phyloP scores from a whole-genome alignment of 2,113 vertebrate species.

The Pavo muticus region DNA sequence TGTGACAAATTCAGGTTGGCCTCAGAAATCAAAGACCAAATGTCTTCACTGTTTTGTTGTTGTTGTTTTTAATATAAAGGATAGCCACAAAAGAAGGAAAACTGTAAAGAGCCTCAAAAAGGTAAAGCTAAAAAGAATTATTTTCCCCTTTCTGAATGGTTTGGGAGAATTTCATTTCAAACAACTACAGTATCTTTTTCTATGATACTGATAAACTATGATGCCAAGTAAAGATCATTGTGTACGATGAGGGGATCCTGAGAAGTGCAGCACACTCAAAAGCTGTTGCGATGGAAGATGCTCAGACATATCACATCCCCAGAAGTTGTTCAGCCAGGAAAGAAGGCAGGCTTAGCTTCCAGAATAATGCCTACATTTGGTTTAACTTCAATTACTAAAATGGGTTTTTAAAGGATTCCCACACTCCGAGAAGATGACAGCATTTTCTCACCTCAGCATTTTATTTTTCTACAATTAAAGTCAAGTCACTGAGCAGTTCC shows the following conservation, averaged over 20 bases:
- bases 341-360: not conserved
- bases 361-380: not conserved
- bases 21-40: conserved; percentile 40
- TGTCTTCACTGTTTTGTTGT: not conserved
- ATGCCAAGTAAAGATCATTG: not conserved
- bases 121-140: not conserved
- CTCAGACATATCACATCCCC: not conserved
- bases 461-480: conserved; percentile 14
- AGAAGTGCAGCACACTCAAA: not conserved
- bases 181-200: not conserved
- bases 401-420: conserved; percentile 10
- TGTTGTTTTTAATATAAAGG: not conserved
- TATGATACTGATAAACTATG: not conserved
- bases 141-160: not conserved
- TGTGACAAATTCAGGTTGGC: conserved; percentile 19
- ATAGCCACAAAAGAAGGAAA: not conserved
- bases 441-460: conserved; percentile 1
- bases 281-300: conserved; percentile 20
- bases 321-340: conserved; percentile 23
- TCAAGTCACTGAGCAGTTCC: not conserved
- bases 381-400: conserved; percentile 5
- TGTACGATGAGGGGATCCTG: not conserved
- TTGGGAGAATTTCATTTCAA: not conserved
- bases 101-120: not conserved
- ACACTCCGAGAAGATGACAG: not conserved